phyloP scores from a whole-genome alignment of 35 echinoderm and acorn worm species.

The Heliocidaris tuberculata region DNA sequence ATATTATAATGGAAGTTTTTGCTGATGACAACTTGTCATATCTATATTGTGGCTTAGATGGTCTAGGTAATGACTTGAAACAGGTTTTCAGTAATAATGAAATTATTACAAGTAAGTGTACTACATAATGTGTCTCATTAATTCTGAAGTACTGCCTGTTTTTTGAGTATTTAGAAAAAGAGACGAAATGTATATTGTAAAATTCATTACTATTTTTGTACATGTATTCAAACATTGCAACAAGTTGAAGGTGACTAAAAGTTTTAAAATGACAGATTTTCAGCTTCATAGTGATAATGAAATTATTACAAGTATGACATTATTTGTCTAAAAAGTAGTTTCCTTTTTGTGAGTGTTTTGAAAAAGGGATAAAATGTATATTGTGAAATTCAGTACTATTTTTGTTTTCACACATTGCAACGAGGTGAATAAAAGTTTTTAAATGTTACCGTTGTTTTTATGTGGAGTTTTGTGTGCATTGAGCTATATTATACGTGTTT shows the following conservation, averaged over 20 bases:
- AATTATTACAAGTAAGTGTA: neutral
- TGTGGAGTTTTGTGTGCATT: neutral
- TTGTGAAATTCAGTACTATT: neutral
- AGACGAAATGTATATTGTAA: neutral
- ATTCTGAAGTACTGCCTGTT: neutral
- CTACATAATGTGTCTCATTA: neutral
- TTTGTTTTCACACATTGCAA: neutral
- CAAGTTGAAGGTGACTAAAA: too few species aligned
- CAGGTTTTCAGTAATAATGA: neutral
- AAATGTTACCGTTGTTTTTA: neutral
- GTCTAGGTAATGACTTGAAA: neutral
- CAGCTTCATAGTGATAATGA: too few species aligned
- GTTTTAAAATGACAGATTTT: too few species aligned
- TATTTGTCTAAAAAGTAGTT: too few species aligned
- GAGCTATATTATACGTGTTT: neutral
- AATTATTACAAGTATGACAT: neutral
- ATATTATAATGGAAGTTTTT: neutral
- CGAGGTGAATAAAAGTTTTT: neutral
- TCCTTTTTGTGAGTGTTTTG: neutral
- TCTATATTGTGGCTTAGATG: neutral
- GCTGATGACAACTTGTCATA: neutral
- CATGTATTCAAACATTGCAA: neutral
- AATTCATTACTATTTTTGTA: neutral
- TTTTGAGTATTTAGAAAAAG: neutral
- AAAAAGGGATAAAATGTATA: neutral